Conservation (phyloP, 2,888 invertebrate species). For the Drosophila maculinotata region DNA sequence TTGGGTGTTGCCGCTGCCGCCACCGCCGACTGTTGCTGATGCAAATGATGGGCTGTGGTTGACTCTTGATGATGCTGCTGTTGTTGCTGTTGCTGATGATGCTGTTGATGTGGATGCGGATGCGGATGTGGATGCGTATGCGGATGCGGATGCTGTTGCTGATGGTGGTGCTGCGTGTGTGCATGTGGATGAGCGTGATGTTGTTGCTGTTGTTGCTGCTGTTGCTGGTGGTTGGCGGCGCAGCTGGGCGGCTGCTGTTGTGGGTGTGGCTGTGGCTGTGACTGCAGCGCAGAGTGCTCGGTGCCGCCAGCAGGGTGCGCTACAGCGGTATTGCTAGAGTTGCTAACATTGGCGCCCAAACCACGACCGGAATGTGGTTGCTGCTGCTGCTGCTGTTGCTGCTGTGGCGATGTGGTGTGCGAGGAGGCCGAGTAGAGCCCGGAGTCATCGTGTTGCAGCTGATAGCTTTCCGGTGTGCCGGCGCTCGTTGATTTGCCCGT, state of each 20-base stretch:
- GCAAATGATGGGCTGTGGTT: constrained; percentile 37
- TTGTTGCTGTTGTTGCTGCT: constrained; percentile 42
- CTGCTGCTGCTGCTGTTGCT: constrained; percentile 66
- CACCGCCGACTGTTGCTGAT: constrained; percentile 37
- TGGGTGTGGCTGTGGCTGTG: constrained; percentile 56
- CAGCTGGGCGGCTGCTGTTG: constrained; percentile 33
- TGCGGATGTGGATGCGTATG: constrained; percentile 30
- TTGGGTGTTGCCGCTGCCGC: constrained; percentile 54
- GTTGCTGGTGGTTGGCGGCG: constrained; percentile 37
- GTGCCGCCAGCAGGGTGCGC: constrained; percentile 53
- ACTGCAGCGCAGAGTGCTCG: constrained; percentile 53
- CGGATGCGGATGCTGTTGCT: constrained; percentile 29
- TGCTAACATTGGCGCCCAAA: constrained; percentile 60
- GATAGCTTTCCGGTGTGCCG: constrained; percentile 79
- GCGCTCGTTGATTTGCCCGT: constrained; percentile 65
- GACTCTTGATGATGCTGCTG: constrained; percentile 60
- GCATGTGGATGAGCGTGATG: constrained; percentile 51
- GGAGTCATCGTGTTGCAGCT: constrained; percentile 81
- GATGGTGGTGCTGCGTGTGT: constrained; percentile 47
- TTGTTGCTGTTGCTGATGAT: constrained; percentile 41
- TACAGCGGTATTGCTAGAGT: constrained; percentile 75
- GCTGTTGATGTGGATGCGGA: constrained; percentile 45
- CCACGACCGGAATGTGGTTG: constrained; percentile 45
- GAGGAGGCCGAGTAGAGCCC: constrained; percentile 82
- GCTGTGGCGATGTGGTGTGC: constrained; percentile 82